Evolutionary conservation across 2,113 vertebrate genomes (phyloP).

Genomic region (Nothobranchius kuhntae): DNA sequence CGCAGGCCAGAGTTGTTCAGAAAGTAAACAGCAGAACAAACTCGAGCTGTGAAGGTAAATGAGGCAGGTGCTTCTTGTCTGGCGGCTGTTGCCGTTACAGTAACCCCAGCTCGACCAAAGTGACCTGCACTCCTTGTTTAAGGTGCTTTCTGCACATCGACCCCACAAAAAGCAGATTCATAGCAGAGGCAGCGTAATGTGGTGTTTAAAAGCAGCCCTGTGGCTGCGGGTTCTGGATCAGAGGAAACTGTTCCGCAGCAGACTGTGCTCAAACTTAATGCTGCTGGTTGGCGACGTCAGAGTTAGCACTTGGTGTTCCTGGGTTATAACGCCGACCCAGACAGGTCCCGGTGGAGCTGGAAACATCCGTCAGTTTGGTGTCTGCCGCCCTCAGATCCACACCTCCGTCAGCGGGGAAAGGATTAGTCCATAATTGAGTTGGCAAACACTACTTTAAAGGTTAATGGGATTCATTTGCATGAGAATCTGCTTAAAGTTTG

Average conservation of each 20-base stretch:
- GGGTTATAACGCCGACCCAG: constrained; percentile 17
- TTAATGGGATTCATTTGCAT: constrained; percentile 64
- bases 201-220: not conserved
- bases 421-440: constrained; percentile 72
- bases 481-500: constrained; percentile 11
- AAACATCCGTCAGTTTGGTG: constrained; percentile 16
- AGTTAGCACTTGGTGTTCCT: constrained; percentile 14
- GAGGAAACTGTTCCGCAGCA: constrained; percentile 22
- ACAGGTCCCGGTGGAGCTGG: constrained; percentile 25
- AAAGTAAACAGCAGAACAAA: not conserved
- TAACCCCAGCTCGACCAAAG: constrained; percentile 1
- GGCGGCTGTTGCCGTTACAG: not conserved
- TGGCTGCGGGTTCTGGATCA: not conserved
- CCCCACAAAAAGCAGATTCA: constrained; percentile 1
- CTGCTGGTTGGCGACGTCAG: not conserved
- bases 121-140: constrained; percentile 1
- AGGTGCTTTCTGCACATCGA: not conserved
- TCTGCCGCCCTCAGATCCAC: constrained; percentile 36
- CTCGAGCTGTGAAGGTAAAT: constrained; percentile 1
- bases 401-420: constrained; percentile 32
- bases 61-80: constrained; percentile 24
- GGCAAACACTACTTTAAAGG: constrained; percentile 51
- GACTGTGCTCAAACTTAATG: not conserved
- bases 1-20: not conserved
- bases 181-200: not conserved